Base-by-base conservation (phyloP, 2,113 vertebrate genomes). In the Nestor notabilis region DNA sequence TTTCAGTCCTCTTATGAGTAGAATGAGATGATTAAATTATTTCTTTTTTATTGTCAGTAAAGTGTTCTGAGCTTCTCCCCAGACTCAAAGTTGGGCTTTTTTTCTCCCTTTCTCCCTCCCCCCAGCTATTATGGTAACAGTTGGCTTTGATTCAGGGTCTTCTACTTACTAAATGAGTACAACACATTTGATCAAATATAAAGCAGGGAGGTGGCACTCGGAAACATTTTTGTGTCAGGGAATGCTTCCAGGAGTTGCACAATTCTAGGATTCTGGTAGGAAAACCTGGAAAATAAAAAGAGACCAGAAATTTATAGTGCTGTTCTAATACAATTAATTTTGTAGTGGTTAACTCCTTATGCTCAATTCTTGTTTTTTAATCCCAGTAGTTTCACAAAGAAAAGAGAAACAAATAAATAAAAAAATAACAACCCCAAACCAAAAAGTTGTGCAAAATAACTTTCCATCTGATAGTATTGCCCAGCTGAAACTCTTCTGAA, bases 81-180 rank as follows among this genome's bases (percentile, higher is more conserved):
- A 64, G 55, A 66, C 17, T 58, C 19, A 68, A n/a, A 68, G 19
- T 37, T 69, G 33, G 33, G 9, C 46, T 56, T 18, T 1, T 13
- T 53, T 24, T 29, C 5, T 20, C 17, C 16, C 20, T 13, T 39
- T 25, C 14, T 3, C 18, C 7, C 3, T 2, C 5, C 2, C 2
- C 11, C 6, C 2, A 16, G 11, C 31, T 25, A 20, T 86, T 61
- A 31, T 19, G 15, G 31, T 41, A 23, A 25, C 18, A 70, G 5
- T 43, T 71, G 55, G 19, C 16, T 66, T 81, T 49, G n/a, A 49
- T 84, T 65, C 55, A 46, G 18, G 10, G 15, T 70, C 12, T 49
- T 55, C 27, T 55, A 21, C 20, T 65, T 75, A 75, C 35, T 71
- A 66, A 84, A 80, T 29, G 6, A 39, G 25, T 66, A 17, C 12